Evolutionary conservation across 2,113 vertebrate genomes (phyloP).

Genomic region (Nycticorax nycticorax): DNA sequence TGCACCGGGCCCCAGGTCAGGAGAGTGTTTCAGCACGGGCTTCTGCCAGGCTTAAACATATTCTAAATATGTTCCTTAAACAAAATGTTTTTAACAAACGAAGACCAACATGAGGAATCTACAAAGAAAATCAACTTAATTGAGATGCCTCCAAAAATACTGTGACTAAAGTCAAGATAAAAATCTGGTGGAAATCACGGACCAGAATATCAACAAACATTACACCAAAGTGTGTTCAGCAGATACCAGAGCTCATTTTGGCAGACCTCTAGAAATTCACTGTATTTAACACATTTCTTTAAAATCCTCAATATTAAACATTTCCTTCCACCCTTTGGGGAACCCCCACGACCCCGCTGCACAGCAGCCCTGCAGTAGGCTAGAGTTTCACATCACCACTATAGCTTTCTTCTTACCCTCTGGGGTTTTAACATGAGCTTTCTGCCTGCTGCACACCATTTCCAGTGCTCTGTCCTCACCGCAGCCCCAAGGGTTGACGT

Average conservation of each 20-base stretch:
- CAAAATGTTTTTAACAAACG: background rate
- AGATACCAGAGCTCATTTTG: background rate
- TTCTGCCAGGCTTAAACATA: background rate
- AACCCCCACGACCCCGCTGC: accelerated
- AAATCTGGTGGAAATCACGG: background rate
- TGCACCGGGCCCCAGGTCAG: background rate
- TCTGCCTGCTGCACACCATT: background rate
- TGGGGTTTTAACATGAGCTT: background rate
- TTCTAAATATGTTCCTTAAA: background rate
- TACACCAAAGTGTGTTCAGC: background rate
- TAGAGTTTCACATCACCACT: background rate
- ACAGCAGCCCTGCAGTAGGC: background rate
- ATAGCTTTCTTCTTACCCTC: background rate
- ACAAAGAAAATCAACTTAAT: background rate
- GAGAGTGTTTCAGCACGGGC: accelerated
- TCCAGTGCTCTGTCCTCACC: background rate
- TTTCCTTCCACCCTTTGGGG: background rate
- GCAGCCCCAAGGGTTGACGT: accelerated
- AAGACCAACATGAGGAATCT: background rate
- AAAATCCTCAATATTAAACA: background rate
- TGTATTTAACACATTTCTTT: background rate
- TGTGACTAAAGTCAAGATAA: background rate
- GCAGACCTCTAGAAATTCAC: background rate
- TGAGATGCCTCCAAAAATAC: background rate
- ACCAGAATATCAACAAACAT: background rate